A percentile compares a stretch with the other conserved stretches of the same genome.
phyloP scores from a whole-genome alignment of 2,888 invertebrate genomes.

The Mythimna albipuncta region DNA sequence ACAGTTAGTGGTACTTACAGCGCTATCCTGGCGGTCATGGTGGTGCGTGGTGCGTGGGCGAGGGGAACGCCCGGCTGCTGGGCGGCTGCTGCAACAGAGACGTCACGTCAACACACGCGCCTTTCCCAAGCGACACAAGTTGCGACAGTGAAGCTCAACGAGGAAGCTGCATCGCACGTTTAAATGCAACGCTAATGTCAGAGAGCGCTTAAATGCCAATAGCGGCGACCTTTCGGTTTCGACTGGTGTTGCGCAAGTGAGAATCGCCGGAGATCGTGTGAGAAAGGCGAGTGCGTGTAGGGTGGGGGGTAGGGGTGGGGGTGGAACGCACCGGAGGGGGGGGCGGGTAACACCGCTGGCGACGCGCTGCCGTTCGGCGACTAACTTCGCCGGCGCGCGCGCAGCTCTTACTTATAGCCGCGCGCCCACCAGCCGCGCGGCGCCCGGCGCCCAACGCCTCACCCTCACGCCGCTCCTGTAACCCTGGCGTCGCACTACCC shows the following conservation, averaged over 20 bases:
- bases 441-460: constrained; percentile 26
- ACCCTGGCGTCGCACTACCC: constrained; percentile 56
- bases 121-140: constrained; percentile 88
- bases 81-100: constrained; percentile 88
- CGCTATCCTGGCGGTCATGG: constrained; percentile 84
- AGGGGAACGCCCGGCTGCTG: constrained; percentile 76
- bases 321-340: constrained; percentile 81
- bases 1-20: constrained; percentile 79
- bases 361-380: constrained; percentile 88
- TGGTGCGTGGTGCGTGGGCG: constrained; percentile 62
- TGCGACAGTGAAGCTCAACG: constrained; percentile 89
- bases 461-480: constrained; percentile 52
- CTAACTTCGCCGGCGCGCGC: constrained; percentile 88
- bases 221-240: constrained; percentile 88
- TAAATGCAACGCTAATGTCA: constrained; percentile 90
- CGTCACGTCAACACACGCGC: constrained; percentile 87
- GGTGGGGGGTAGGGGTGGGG: constrained; percentile 71
- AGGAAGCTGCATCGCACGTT: constrained; percentile 89
- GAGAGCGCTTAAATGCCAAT: constrained; percentile 90
- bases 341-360: constrained; percentile 81
- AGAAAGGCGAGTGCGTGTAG: constrained; percentile 85
- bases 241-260: constrained; percentile 88
- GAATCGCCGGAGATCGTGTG: constrained; percentile 87
- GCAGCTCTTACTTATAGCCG: constrained; percentile 90
- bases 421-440: constrained; percentile 75